Conservation (phyloP, 2,113 vertebrate species). For the Paradisaea rubra region DNA sequence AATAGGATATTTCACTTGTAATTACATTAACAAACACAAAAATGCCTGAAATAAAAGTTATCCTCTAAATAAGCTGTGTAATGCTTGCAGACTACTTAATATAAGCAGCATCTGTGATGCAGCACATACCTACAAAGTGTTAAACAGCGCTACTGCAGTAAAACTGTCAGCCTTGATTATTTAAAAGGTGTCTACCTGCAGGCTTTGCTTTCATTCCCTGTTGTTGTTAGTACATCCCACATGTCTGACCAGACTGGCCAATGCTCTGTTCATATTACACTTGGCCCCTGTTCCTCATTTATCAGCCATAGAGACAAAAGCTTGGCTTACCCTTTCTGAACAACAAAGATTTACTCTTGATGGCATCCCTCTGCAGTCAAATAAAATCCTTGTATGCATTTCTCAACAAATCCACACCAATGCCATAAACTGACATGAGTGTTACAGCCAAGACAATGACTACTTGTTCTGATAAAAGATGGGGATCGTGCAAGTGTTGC, state of each 20-base stretch:
- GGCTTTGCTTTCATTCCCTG: constrained; percentile 20
- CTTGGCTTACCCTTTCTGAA: constrained; percentile 14
- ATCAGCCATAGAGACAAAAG: constrained; percentile 27
- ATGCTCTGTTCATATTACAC: background rate
- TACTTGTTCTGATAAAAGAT: background rate
- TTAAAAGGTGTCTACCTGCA: constrained; percentile 52
- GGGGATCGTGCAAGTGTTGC: background rate
- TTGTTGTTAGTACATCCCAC: constrained; percentile 32
- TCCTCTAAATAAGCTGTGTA: background rate
- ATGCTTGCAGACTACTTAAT: background rate
- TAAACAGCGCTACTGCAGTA: constrained; percentile 44
- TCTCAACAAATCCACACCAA: background rate
- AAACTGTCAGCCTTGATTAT: constrained; percentile 56
- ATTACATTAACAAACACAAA: background rate
- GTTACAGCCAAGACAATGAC: background rate
- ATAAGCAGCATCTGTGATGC: background rate
- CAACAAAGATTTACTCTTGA: constrained; percentile 14
- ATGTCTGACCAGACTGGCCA: constrained; percentile 5
- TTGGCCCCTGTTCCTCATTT: constrained; percentile 9
- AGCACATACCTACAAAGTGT: constrained; percentile 40
- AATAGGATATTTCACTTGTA: background rate
- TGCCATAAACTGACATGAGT: background rate
- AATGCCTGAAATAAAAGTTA: background rate
- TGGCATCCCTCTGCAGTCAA: background rate
- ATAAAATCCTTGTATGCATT: background rate